Evolutionary conservation across 2,113 vertebrate species (phyloP).

Genomic region (Myodes glareolus): DNA sequence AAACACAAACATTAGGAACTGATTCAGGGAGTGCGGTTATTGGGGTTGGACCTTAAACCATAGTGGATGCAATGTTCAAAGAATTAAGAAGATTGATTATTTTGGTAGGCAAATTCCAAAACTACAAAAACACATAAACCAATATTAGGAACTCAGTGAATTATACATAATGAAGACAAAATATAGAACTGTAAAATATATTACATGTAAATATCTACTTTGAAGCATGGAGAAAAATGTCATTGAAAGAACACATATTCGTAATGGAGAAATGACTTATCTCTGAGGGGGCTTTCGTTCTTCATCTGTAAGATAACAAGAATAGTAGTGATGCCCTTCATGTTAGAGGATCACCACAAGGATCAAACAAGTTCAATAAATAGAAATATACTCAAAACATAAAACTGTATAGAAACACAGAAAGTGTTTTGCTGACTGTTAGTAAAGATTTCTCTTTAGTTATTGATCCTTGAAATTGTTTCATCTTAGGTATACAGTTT

Average conservation of each 20-base stretch:
- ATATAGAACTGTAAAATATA: not conserved
- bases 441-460: not conserved
- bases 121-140: not conserved
- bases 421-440: not conserved
- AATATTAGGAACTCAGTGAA: conserved; percentile 43
- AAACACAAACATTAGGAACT: not conserved
- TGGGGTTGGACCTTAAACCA: not conserved
- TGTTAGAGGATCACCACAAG: not conserved
- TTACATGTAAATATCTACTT: not conserved
- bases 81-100: not conserved
- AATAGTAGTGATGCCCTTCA: not conserved
- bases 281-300: not conserved
- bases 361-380: not conserved
- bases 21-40: not conserved
- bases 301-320: not conserved
- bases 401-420: not conserved
- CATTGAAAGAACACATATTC: not conserved
- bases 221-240: conserved; percentile 10
- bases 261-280: conserved; percentile 11
- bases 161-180: not conserved
- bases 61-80: not conserved
- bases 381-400: not conserved
- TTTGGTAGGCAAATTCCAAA: conserved; percentile 43
- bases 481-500: not conserved
- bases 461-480: not conserved